Evolutionary conservation across 2,113 vertebrate species (phyloP).

Genomic region (Athene noctua): DNA sequence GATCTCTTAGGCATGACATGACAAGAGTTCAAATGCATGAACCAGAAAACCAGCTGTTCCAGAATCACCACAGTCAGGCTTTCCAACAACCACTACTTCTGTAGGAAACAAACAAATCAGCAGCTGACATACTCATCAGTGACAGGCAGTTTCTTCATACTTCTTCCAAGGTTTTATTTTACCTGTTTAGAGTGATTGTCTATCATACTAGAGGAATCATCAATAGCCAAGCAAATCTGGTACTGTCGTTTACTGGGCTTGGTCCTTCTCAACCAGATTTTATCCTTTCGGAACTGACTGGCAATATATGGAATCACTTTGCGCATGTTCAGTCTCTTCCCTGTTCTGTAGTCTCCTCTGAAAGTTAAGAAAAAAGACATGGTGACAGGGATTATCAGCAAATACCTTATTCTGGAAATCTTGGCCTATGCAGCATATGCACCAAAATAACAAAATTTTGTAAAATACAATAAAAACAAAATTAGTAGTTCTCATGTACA

Average conservation of each 20-base stretch:
- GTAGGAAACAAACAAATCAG: background rate
- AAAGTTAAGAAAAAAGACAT: background rate
- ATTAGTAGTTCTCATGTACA: background rate
- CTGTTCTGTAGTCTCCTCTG: constrained; percentile 95
- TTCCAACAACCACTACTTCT: background rate
- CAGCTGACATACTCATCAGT: background rate
- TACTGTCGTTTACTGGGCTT: constrained; percentile 97
- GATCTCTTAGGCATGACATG: background rate
- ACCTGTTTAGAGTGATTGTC: constrained; percentile 99
- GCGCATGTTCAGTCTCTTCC: constrained; percentile 96
- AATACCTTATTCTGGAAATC: background rate
- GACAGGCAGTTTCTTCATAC: background rate
- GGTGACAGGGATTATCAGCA: background rate
- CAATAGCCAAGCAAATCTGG: constrained; percentile 95
- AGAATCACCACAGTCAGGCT: background rate
- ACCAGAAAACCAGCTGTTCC: background rate
- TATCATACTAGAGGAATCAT: constrained; percentile 97
- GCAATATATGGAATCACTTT: constrained; percentile 98
- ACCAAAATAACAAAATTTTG: background rate
- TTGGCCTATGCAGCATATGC: background rate
- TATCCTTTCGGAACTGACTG: constrained; percentile 97
- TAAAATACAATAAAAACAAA: background rate
- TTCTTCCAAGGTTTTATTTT: background rate
- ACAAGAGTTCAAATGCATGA: background rate
- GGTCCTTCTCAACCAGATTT: constrained; percentile 96